These are phyloP conservation scores for Platyrinchus mystaceus DNA, from an alignment of 2,797 vertebrate genomes.

Conservation along the genomic window DNA sequence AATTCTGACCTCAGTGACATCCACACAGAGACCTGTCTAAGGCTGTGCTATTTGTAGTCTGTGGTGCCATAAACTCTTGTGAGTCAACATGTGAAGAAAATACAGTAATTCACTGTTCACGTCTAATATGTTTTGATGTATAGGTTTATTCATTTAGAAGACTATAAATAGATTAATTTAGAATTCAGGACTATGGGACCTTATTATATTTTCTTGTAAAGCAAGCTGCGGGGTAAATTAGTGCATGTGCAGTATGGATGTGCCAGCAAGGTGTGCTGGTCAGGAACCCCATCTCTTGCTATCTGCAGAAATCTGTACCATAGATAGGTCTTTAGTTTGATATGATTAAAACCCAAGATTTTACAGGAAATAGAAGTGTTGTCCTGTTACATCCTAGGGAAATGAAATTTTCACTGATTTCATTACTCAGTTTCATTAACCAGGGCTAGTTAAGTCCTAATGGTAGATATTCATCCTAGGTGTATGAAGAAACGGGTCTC, in stretches of 20 bases:
- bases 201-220: not conserved
- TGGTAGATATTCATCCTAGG: not conserved
- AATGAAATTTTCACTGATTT: not conserved
- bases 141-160: not conserved
- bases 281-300: not conserved
- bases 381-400: not conserved
- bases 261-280: not conserved
- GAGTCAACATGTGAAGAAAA: not conserved
- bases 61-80: not conserved
- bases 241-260: fast-evolving
- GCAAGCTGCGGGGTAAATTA: not conserved
- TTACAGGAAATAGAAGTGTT: not conserved
- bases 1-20: not conserved
- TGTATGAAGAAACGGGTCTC: not conserved
- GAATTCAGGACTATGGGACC: not conserved
- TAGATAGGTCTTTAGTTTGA: not conserved
- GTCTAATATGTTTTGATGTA: not conserved
- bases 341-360: not conserved
- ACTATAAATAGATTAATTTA: not conserved
- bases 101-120: not conserved
- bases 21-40: not conserved
- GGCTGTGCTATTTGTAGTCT: not conserved
- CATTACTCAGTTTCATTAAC: not conserved
- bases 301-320: not conserved
- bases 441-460: not conserved